Evolutionary conservation across 1,140 invertebrate genomes (phyloP).

Genomic region (Drosophila lacteicornis): DNA sequence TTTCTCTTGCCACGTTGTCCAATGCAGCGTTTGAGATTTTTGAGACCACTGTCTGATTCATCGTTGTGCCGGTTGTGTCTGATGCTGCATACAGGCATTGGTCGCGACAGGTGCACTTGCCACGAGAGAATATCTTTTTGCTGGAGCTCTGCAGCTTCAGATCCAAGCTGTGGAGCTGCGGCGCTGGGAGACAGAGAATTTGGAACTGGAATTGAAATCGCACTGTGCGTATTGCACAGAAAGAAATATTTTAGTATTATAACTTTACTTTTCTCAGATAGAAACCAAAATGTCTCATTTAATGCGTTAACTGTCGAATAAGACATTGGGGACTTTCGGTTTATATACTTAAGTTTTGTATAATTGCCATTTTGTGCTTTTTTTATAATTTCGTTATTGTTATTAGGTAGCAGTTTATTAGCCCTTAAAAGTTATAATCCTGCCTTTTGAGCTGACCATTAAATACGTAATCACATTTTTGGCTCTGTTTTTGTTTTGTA

Average conservation of each 20-base stretch:
- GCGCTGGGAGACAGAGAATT: conserved; percentile 8
- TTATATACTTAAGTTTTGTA: too few species aligned
- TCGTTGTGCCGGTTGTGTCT: conserved; percentile 16
- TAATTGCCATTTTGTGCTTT: too few species aligned
- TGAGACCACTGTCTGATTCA: conserved; percentile 12
- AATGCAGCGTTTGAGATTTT: conserved; percentile 6
- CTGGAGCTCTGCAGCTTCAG: neutral
- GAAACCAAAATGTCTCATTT: too few species aligned
- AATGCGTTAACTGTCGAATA: too few species aligned
- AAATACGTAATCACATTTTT: too few species aligned
- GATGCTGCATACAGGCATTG: conserved; percentile 55
- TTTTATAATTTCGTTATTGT: too few species aligned
- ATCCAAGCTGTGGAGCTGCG: neutral
- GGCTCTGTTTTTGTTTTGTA: too few species aligned
- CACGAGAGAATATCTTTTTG: conserved; percentile 57
- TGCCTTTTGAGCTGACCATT: too few species aligned
- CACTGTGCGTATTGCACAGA: conserved; percentile 3
- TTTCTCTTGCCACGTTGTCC: conserved; percentile 12
- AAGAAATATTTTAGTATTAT: neutral
- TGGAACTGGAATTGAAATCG: conserved; percentile 47
- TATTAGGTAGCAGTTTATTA: too few species aligned
- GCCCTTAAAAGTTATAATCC: too few species aligned
- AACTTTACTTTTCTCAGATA: too few species aligned
- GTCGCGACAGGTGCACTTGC: conserved; percentile 76
- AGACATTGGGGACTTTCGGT: too few species aligned